These are phyloP conservation scores for Philopedon plagiatum DNA, from an alignment of 2,888 invertebrate species.

Conservation along the genomic window DNA sequence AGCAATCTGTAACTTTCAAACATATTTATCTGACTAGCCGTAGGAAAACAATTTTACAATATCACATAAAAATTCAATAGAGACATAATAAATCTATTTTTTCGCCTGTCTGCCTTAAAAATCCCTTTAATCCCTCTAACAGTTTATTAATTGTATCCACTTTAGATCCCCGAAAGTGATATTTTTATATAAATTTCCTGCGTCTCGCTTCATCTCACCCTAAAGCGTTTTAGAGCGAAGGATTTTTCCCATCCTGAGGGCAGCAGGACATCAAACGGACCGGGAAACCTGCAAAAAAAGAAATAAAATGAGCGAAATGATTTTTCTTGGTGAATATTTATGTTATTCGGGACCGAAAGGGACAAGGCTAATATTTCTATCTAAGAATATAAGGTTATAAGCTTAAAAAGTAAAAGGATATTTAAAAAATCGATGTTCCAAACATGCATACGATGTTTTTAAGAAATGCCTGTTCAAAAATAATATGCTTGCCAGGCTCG, in stretches of 20 bases:
- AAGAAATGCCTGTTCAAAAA: no score
- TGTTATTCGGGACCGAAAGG: not conserved
- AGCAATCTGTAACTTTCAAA: no score
- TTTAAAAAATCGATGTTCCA: no score
- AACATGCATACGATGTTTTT: no score
- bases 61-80: no score
- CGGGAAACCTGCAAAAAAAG: slow-evolving; percentile 25
- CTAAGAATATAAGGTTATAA: not conserved
- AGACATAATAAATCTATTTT: not conserved
- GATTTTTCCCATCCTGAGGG: not conserved
- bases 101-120: not conserved
- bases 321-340: slow-evolving; percentile 19
- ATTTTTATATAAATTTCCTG: slow-evolving; percentile 5
- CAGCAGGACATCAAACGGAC: not conserved
- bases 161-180: not conserved
- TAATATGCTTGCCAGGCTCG: no score
- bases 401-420: not conserved
- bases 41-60: no score
- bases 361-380: slow-evolving; percentile 3
- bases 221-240: not conserved
- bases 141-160: slow-evolving; percentile 10
- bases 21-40: no score
- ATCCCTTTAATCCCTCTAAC: slow-evolving; percentile 8
- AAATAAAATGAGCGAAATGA: slow-evolving; percentile 23
- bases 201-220: not conserved